A percentile compares a stretch with the other conserved stretches of the same genome.
Conservation (phyloP, 2,888 invertebrate genomes). For the Schizaphis graminum region DNA sequence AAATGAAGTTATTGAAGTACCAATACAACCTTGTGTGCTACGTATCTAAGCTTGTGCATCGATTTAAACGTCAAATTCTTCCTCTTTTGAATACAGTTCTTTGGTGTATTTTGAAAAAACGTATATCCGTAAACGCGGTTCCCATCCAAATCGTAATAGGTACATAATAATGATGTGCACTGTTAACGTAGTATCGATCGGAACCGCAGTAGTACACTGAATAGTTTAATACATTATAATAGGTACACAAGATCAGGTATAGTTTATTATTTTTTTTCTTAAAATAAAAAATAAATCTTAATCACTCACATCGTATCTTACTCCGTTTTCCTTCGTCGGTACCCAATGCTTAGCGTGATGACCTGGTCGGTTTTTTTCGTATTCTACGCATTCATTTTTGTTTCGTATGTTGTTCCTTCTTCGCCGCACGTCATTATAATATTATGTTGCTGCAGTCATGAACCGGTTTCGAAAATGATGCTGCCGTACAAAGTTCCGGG, state of each 20-base stretch:
- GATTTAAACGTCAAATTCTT: neutral
- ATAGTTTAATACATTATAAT: neutral
- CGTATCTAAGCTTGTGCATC: neutral
- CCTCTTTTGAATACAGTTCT: neutral
- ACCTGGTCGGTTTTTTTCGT: constrained; percentile 22
- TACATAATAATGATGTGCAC: neutral
- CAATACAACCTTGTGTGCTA: neutral
- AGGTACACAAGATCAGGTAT: neutral
- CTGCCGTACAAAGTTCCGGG: constrained; percentile 47
- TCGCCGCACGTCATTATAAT: neutral
- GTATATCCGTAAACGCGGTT: neutral
- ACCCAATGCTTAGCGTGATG: neutral
- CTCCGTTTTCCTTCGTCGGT: neutral
- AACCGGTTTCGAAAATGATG: constrained; percentile 48
- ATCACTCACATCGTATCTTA: neutral
- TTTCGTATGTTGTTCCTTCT: constrained; percentile 9
- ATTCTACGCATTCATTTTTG: neutral
- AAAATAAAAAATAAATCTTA: neutral
- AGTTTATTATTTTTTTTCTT: neutral
- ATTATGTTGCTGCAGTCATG: constrained; percentile 20
- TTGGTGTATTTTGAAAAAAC: neutral
- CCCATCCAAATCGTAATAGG: neutral
- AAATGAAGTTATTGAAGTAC: neutral
- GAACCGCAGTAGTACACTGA: neutral
- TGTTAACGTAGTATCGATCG: neutral